phyloP scores from a whole-genome alignment of 2,888 invertebrate genomes.

The Dicycla oo region DNA sequence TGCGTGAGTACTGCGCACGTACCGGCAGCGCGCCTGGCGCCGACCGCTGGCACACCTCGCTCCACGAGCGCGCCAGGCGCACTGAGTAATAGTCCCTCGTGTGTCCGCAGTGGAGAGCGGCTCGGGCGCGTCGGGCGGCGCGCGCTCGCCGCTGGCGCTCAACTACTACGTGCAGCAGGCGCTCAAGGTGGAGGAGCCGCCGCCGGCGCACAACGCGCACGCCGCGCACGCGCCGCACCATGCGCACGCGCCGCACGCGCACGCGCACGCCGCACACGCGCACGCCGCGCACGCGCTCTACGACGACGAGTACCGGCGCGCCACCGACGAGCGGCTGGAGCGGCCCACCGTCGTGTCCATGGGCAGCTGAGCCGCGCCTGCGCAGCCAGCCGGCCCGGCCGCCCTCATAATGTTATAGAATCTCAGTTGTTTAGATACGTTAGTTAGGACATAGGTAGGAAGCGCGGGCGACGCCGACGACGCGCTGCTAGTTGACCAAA shows the following conservation, averaged over 20 bases:
- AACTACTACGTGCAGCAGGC: slow-evolving; percentile 82
- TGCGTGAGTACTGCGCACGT: slow-evolving; percentile 74
- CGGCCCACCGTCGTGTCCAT: slow-evolving; percentile 89
- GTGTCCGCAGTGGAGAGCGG: slow-evolving; percentile 56
- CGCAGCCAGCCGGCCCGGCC: slow-evolving; percentile 28
- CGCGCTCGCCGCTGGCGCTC: slow-evolving; percentile 76
- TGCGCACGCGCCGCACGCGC: slow-evolving; percentile 73
- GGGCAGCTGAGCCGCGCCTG: slow-evolving; percentile 81
- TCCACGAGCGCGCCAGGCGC: background rate
- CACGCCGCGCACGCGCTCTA: slow-evolving; percentile 69
- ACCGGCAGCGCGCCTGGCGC: too few relatives aligned
- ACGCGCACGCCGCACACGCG: slow-evolving; percentile 71
- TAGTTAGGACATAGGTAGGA: slow-evolving; percentile 61
- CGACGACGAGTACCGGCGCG: slow-evolving; percentile 61
- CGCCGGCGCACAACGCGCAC: slow-evolving; percentile 69
- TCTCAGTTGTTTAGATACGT: slow-evolving; percentile 80
- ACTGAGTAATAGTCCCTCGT: slow-evolving; percentile 25
- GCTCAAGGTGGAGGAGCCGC: slow-evolving; percentile 84
- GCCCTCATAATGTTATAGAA: slow-evolving; percentile 72
- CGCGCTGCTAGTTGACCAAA: slow-evolving; percentile 81
- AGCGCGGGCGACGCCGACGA: slow-evolving; percentile 66
- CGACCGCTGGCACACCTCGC: too few relatives aligned
- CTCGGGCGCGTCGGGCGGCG: slow-evolving; percentile 62
- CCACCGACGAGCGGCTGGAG: slow-evolving; percentile 81
- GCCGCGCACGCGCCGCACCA: slow-evolving; percentile 68